These are phyloP conservation scores for Lamellibrachia satsuma DNA, from an alignment of 2,888 invertebrate genomes.

Conservation along the genomic window DNA sequence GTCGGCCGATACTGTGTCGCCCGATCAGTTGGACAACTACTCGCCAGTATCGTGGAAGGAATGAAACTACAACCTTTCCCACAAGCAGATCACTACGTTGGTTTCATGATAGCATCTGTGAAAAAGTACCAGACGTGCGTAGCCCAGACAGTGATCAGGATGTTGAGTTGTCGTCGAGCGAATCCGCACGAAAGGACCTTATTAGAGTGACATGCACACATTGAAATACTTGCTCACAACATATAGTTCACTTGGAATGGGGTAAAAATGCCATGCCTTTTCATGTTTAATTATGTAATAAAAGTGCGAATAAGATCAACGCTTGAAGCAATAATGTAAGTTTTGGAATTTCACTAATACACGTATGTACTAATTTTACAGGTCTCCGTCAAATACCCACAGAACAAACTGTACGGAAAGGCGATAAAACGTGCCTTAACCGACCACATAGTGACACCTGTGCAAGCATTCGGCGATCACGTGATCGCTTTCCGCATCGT, in stretches of 20 bases:
- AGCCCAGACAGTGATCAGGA: too few species aligned
- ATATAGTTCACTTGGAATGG: not conserved
- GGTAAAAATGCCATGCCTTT: not conserved
- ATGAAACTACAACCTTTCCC: too few species aligned
- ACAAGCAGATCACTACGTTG: too few species aligned
- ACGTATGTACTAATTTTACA: not conserved
- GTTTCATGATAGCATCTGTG: too few species aligned
- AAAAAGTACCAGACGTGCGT: too few species aligned
- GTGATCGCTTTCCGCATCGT: not conserved
- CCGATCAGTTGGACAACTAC: too few species aligned
- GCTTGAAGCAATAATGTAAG: not conserved
- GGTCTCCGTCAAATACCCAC: not conserved
- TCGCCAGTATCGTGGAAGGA: too few species aligned
- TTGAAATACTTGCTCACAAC: not conserved
- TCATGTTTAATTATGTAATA: not conserved
- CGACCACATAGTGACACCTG: not conserved
- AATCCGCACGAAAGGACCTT: too few species aligned
- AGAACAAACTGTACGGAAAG: slow-evolving; percentile 10
- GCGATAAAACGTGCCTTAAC: not conserved
- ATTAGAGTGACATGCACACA: not conserved
- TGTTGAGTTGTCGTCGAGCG: too few species aligned
- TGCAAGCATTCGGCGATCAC: not conserved
- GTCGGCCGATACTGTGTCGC: too few species aligned
- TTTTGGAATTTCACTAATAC: not conserved
- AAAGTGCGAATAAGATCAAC: not conserved